phyloP scores from a whole-genome alignment of 37 sponge, comb jelly and placozoan genomes.

The Trichoplax adhaerens region DNA sequence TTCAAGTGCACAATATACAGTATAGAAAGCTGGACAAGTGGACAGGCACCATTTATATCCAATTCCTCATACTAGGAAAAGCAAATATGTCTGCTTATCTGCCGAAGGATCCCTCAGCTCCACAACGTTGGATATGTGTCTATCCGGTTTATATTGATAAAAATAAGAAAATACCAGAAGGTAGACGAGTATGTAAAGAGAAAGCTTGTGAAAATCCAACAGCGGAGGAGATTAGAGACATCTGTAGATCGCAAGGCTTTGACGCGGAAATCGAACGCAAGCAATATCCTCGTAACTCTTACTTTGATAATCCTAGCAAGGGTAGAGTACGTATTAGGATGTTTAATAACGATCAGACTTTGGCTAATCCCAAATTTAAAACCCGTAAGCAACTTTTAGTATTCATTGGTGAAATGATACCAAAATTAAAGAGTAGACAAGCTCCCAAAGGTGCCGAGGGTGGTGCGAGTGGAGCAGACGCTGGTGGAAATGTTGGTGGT shows the following conservation, averaged over 20 bases:
- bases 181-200: constrained; percentile 35
- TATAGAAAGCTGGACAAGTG: too few relatives aligned
- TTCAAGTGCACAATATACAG: too few relatives aligned
- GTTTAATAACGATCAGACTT: constrained; percentile 14
- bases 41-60: too few relatives aligned
- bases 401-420: constrained; percentile 40
- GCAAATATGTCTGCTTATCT: too few relatives aligned
- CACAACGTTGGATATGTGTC: constrained; percentile 24
- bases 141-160: constrained; percentile 60
- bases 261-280: constrained; percentile 16
- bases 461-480: constrained; percentile 9
- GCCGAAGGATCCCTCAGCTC: too few relatives aligned
- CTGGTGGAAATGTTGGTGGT: constrained; percentile 2
- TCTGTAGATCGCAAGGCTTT: constrained; percentile 34
- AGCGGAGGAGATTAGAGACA: constrained; percentile 53
- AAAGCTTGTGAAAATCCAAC: constrained; percentile 52
- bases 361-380: constrained; percentile 12
- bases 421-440: constrained; percentile 58
- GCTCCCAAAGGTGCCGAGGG: constrained; percentile 7
- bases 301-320: constrained; percentile 26
- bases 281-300: constrained; percentile 44
- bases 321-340: constrained; percentile 61
- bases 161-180: constrained; percentile 36
- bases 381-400: constrained; percentile 32
- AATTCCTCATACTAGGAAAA: too few relatives aligned